Evolutionary conservation across 2,113 vertebrate species (phyloP), one percentile per base, ranked within the genome.

Genomic region (Gymnogyps californianus): DNA sequence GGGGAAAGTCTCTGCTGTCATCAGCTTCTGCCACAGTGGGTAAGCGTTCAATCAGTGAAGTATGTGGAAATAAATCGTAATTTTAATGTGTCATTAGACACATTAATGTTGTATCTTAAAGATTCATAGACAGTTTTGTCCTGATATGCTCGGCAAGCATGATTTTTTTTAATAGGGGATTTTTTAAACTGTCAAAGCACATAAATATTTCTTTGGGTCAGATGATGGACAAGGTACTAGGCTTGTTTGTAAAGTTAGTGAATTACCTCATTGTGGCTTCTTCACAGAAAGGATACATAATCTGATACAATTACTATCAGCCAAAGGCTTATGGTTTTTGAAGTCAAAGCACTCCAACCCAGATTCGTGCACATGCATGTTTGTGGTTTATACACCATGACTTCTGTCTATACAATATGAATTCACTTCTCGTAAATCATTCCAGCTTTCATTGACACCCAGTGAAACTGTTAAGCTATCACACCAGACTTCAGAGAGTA

Each of bases 1-100:
- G 99, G 99, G 99, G 99, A 57, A 99, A 99, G 95, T 99, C 99
- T 87, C 98, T 99, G 15, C 96, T 99, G 81, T 99, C 98, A 25
- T 99, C 98, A 22, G 99, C 99, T 85, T 99, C 99, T 88, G 99
- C 99, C 91, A 98, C 99, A 87, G 98, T 99, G 90, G 99, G 99
- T 99, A 97, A 95, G 98, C 96, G 59, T 81, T 90, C 12, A 29
- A 2, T 71, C 51, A n/a, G 25, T 74, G 75, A 92, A 87, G 21
- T 55, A 38, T 2, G 0, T 80, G 31, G 52, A 89, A 88, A 46
- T 65, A 81, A 47, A 76, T 64, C 0, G 1, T 74, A 28, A 58
- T 87, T 83, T 86, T 74, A 47, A 34, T 36, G 3, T 52, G 26
- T 67, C 10, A 3, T 61, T 87, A 82, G 46, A 44, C 19, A 64